Evolutionary conservation across 1,140 invertebrate genomes (phyloP).

Genomic region (Neotoxoptera formosana): DNA sequence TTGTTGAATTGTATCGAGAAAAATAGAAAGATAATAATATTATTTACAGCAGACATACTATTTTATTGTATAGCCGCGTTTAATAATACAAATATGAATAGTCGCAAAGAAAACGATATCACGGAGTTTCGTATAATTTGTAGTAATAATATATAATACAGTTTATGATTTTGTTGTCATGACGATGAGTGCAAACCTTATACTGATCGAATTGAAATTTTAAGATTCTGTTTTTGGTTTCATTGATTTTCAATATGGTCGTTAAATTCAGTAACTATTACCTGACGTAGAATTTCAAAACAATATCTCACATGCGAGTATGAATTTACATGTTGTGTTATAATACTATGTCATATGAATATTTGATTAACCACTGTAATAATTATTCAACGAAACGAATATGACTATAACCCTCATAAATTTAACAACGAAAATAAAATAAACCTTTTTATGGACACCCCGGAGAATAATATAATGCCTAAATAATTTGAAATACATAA

Average conservation of each 20-base stretch:
- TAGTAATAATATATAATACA: background rate
- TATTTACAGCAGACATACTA: background rate
- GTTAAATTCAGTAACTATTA: background rate
- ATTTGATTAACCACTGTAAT: background rate
- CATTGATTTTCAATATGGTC: background rate
- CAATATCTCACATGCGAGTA: background rate
- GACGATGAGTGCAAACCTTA: background rate
- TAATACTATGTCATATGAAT: background rate
- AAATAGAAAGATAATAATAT: background rate
- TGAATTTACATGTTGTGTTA: background rate
- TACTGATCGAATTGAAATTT: background rate
- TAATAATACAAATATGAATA: background rate
- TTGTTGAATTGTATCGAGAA: background rate
- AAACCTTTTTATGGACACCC: conserved; percentile 6
- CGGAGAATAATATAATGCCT: conserved; percentile 13
- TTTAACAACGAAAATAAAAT: conserved; percentile 21
- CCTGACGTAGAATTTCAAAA: background rate
- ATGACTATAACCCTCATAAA: background rate
- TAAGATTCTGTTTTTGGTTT: background rate
- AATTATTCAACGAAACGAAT: conserved; percentile 14
- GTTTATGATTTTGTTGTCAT: background rate
- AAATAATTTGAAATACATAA: background rate
- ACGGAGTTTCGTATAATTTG: background rate
- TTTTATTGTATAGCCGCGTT: background rate
- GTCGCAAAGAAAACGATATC: background rate